Evolutionary conservation across 2,113 vertebrate genomes (phyloP).

Genomic region (Campylomormyrus numenius): DNA sequence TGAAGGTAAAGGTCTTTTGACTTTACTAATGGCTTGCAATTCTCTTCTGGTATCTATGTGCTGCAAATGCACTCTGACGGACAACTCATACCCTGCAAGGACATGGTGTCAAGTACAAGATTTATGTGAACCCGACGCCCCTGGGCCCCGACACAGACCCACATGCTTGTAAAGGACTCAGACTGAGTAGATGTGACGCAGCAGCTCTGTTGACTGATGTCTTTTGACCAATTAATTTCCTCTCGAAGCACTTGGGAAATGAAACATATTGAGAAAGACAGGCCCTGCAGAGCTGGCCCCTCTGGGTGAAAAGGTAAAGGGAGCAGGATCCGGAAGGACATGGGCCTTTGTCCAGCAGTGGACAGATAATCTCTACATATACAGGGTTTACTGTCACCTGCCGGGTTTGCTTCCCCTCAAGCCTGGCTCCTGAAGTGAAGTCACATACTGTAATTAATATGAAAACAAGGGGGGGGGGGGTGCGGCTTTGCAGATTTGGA

Average conservation of each 20-base stretch:
- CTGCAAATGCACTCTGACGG: background rate
- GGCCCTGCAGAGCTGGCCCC: background rate
- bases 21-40: background rate
- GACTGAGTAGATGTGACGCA: background rate
- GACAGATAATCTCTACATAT: background rate
- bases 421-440: background rate
- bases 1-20: background rate
- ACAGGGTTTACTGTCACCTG: background rate
- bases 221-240: conserved; percentile 17
- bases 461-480: background rate
- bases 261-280: conserved; percentile 2
- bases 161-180: background rate
- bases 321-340: background rate
- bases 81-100: background rate
- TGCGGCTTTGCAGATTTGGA: background rate
- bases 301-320: background rate
- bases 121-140: background rate
- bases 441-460: background rate
- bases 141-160: background rate
- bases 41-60: background rate
- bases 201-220: background rate
- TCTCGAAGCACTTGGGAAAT: background rate
- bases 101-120: conserved; percentile 6
- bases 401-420: background rate
- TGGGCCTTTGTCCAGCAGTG: background rate